phyloP scores from a whole-genome alignment of 2,797 vertebrate species.

The Austrolebias charrua region DNA sequence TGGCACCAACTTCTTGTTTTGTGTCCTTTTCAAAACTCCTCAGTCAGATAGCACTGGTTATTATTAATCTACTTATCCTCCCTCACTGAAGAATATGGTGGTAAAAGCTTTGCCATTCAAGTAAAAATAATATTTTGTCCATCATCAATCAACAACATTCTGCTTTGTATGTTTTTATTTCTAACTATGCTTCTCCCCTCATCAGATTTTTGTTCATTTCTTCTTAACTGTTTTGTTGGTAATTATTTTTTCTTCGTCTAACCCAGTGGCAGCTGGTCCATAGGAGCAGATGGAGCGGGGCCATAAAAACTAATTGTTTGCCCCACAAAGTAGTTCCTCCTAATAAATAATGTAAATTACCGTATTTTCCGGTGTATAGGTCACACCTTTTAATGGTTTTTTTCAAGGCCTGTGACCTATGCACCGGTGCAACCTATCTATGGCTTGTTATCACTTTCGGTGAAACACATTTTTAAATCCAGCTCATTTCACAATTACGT shows the following conservation, averaged over 20 bases:
- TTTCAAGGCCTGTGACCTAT: no score
- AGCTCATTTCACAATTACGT: no score
- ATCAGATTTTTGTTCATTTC: conserved; percentile 7
- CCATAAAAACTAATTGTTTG: no score
- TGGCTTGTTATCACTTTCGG: no score
- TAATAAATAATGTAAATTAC: no score
- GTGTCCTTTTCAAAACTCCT: conserved; percentile 6
- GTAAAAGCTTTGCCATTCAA: conserved; percentile 37
- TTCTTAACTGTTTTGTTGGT: conserved; percentile 23
- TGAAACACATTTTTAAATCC: no score
- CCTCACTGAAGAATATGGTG: conserved; percentile 18
- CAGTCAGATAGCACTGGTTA: conserved; percentile 16
- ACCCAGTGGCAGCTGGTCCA: no score
- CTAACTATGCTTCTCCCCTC: conserved; percentile 11
- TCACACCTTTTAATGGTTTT: no score
- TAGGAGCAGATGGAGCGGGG: no score
- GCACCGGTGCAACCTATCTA: no score
- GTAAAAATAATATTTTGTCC: conserved; percentile 15
- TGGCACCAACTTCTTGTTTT: conserved; percentile 9
- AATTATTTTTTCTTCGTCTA: conserved; percentile 21
- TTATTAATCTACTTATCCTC: conserved; percentile 22
- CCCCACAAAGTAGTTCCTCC: no score
- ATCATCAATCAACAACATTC: conserved; percentile 19
- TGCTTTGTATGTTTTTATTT: conserved; percentile 11
- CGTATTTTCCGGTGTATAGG: no score